Percentiles rank a stretch among this genome's conserved stretches.
Evolutionary conservation across 2,888 invertebrate species (phyloP).

Genomic region (Dasypolia templi): DNA sequence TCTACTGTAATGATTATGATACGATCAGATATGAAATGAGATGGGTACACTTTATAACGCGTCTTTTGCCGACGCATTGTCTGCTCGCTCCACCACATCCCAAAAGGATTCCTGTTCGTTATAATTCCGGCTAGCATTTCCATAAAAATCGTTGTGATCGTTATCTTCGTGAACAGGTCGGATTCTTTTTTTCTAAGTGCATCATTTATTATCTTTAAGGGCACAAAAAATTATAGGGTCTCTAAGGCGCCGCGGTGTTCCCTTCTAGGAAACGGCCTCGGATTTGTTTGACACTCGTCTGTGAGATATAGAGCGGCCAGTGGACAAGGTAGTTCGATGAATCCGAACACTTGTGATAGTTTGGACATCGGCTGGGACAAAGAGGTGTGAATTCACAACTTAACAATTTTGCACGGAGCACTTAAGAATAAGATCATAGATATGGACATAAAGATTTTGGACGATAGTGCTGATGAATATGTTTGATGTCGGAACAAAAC

Average conservation of each 20-base stretch:
- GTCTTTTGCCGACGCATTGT: slow-evolving; percentile 88
- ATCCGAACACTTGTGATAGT: slow-evolving; percentile 74
- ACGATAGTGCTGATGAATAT: slow-evolving; percentile 43
- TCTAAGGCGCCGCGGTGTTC: slow-evolving; percentile 88
- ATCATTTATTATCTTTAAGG: slow-evolving; percentile 90
- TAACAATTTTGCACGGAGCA: slow-evolving; percentile 70
- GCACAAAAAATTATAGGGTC: slow-evolving; percentile 87
- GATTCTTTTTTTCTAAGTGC: slow-evolving; percentile 87
- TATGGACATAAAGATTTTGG: slow-evolving; percentile 69
- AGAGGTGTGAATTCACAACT: slow-evolving; percentile 86
- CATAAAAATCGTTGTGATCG: slow-evolving; percentile 90
- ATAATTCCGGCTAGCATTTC: slow-evolving; percentile 89
- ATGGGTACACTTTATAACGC: slow-evolving; percentile 70
- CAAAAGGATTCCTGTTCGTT: slow-evolving; percentile 88
- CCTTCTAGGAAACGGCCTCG: slow-evolving; percentile 87
- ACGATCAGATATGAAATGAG: slow-evolving; percentile 74
- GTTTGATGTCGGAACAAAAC: neutral
- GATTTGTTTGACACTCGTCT: slow-evolving; percentile 89
- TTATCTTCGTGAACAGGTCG: slow-evolving; percentile 89
- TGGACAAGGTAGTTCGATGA: slow-evolving; percentile 82
- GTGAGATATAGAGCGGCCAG: slow-evolving; percentile 86
- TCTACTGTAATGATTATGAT: slow-evolving; percentile 68
- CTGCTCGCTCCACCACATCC: slow-evolving; percentile 88
- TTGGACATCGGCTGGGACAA: slow-evolving; percentile 76
- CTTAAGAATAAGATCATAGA: slow-evolving; percentile 68